Base-by-base conservation (phyloP, 2,888 invertebrate species). In the Ophion obscuratus region DNA sequence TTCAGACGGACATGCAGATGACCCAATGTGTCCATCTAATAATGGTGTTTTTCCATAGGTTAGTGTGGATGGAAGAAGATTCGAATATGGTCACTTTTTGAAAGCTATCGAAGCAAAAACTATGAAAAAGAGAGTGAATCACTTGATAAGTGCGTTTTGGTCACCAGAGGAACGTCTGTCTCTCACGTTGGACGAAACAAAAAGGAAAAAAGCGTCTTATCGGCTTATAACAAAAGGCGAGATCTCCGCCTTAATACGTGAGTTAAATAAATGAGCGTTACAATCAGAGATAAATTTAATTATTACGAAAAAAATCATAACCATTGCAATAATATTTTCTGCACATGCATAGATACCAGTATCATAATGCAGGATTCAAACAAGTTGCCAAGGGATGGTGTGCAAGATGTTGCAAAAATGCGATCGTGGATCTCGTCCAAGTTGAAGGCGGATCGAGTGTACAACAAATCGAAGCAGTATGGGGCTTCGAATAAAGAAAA, bases 181-280 rank as follows among this genome's bases (percentile, higher is more conserved):
- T 31, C 31, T 31, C 31, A 31, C 31, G 31, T 4, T 31, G 31
- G 31, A 31, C 31, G 31, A 31, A 4, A 31, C 31, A 31, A 31
- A 31, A 31, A 31, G 31, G 31, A 62, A 62, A 62, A 62, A 62
- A 1, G 17, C 62, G 62, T 62, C 62, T 31, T 62, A 62, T 27
- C 62, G 62, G 62, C 62, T 62, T 17, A 62, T 62, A 62, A 62
- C 62, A 62, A 62, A 62, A 7, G 62, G n/a, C 62, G 62, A 62
- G 62, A 62, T 62, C 24, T 17, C 11, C 27, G 24, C 11, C n/a
- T 62, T 62, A n/a, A 62, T 62, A 62, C 62, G 62, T 62, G 62
- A 62, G 62, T 62, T 17, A 62, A 62, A 17, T 7, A 10, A 24
- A 62, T 62, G n/a, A 62, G 27, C 62, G 62, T 62, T n/a, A 62